phyloP scores from a whole-genome alignment of 2,888 invertebrate species.

The Phrixothrix hirtus region DNA sequence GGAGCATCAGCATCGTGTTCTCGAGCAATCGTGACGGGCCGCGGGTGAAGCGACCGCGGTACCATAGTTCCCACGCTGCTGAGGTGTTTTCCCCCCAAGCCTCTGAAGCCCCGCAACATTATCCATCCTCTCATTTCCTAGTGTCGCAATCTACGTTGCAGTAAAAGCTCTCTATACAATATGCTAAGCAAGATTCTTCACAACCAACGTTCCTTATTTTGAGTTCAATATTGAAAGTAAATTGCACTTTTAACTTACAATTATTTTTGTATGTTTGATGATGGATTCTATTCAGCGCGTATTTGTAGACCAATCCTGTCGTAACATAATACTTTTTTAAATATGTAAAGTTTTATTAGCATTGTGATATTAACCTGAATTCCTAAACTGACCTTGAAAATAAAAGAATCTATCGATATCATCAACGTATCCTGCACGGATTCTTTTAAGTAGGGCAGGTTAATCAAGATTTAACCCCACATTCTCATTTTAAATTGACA shows the following conservation, averaged over 20 bases:
- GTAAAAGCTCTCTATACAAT: conserved; percentile 34
- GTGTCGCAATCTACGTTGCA: conserved; percentile 44
- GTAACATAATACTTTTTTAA: no score
- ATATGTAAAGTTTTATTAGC: no score
- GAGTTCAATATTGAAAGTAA: conserved; percentile 34
- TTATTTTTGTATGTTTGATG: conserved; percentile 9
- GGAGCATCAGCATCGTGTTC: conserved; percentile 52
- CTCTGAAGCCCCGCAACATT: conserved; percentile 31
- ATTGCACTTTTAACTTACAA: conserved; percentile 27
- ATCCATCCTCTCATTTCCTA: conserved; percentile 46
- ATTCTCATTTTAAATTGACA: not conserved
- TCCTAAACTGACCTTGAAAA: conserved; percentile 15
- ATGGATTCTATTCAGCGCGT: not conserved
- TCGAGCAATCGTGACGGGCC: conserved; percentile 56
- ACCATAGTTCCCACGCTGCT: conserved; percentile 53
- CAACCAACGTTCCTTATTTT: conserved; percentile 34
- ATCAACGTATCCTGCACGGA: conserved; percentile 15
- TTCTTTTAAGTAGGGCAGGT: conserved; percentile 18
- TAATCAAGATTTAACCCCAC: conserved; percentile 12
- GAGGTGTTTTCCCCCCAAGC: conserved; percentile 41
- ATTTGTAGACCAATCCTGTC: not conserved
- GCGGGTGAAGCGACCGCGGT: conserved; percentile 52
- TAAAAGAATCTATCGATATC: conserved; percentile 17
- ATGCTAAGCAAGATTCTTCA: conserved; percentile 42
- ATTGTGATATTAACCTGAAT: conserved; percentile 17